Conservation (phyloP, 1,140 invertebrate species). For the Argopecten irradians region DNA sequence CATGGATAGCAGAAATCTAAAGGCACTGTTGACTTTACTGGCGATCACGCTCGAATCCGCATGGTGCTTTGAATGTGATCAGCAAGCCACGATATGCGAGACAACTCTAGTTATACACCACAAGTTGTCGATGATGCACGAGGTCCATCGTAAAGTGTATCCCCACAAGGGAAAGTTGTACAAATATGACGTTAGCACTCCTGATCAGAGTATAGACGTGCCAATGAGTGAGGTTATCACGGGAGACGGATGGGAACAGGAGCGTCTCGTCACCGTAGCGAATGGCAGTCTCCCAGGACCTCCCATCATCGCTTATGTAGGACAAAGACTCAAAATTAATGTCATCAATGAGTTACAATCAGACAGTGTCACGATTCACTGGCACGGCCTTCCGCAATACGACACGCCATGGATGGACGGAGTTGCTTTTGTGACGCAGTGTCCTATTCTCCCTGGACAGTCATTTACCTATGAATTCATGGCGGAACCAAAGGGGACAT, state of each 20-base stretch:
- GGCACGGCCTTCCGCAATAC: slow-evolving; percentile 89
- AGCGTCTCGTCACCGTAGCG: slow-evolving; percentile 50
- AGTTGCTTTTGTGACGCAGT: slow-evolving; percentile 92
- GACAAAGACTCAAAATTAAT: slow-evolving; percentile 89
- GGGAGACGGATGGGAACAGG: slow-evolving; percentile 59
- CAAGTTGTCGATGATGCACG: slow-evolving; percentile 57
- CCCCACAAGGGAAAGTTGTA: slow-evolving; percentile 53
- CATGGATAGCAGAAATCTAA: neutral
- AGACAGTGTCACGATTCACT: slow-evolving; percentile 89
- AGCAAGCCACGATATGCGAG: slow-evolving; percentile 51
- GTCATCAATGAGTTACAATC: slow-evolving; percentile 89
- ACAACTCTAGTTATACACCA: slow-evolving; percentile 52
- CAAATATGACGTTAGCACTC: slow-evolving; percentile 48
- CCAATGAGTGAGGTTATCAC: slow-evolving; percentile 51
- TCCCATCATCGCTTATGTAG: slow-evolving; percentile 85
- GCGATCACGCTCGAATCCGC: neutral
- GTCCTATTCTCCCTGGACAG: slow-evolving; percentile 89
- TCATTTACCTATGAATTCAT: slow-evolving; percentile 88
- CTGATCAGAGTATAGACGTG: slow-evolving; percentile 20
- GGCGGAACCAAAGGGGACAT: slow-evolving; percentile 60
- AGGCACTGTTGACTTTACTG: neutral
- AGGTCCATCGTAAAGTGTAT: slow-evolving; percentile 32
- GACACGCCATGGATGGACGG: slow-evolving; percentile 92
- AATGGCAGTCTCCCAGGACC: slow-evolving; percentile 67
- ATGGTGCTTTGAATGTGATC: slow-evolving; percentile 35